A percentile compares a stretch with the other conserved stretches of the same genome.
Conservation (phyloP, 2,888 invertebrate genomes). For the Chironomus riparius region DNA sequence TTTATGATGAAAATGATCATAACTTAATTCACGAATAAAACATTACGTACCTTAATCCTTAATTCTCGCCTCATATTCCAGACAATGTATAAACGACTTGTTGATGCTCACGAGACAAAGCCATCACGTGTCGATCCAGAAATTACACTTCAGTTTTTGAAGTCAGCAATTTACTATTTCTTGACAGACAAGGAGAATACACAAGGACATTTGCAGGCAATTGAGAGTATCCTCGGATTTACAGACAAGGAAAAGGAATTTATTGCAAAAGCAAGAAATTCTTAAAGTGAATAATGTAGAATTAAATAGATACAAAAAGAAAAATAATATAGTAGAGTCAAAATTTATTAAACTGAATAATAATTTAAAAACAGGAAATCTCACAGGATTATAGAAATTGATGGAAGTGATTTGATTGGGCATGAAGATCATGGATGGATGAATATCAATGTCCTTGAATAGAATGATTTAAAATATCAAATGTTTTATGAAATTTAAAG, state of each 20-base stretch:
- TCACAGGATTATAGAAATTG: background rate
- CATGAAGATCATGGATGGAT: too few relatives aligned
- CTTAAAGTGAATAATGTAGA: constrained; percentile 35
- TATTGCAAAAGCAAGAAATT: constrained; percentile 60
- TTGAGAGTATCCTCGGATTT: constrained; percentile 84
- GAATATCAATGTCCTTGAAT: too few relatives aligned
- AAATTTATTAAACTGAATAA: constrained; percentile 1
- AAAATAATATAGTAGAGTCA: background rate
- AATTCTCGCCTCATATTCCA: constrained; percentile 41
- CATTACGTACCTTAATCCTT: too few relatives aligned
- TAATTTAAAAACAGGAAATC: background rate
- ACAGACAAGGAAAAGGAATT: constrained; percentile 70
- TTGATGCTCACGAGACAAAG: constrained; percentile 66
- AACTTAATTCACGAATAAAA: too few relatives aligned
- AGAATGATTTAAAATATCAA: too few relatives aligned
- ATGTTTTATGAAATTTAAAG: too few relatives aligned
- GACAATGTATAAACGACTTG: constrained; percentile 78
- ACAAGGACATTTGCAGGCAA: constrained; percentile 78
- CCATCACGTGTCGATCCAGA: constrained; percentile 71
- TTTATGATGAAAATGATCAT: too few relatives aligned
- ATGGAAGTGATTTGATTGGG: background rate
- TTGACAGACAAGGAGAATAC: constrained; percentile 82
- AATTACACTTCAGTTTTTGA: constrained; percentile 82
- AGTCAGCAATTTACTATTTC: constrained; percentile 88
- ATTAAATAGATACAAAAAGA: background rate